These are phyloP conservation scores for Fabriciana adippe DNA, from an alignment of 2,888 invertebrate species.

Conservation along the genomic window DNA sequence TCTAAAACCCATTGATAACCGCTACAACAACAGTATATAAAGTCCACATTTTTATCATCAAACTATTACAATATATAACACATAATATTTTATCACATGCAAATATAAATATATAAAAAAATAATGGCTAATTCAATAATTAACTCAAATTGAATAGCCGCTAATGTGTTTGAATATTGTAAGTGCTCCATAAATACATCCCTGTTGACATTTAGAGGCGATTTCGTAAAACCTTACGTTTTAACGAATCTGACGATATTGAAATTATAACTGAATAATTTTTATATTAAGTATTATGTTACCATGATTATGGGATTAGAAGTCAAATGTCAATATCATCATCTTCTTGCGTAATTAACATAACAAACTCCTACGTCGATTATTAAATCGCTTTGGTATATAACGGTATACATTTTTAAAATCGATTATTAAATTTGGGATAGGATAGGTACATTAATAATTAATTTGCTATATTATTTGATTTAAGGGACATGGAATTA, in stretches of 20 bases:
- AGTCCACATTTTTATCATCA: too few species aligned
- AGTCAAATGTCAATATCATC: constrained; percentile 16
- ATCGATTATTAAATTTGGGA: not conserved
- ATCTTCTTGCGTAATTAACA: constrained; percentile 13
- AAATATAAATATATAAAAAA: not conserved
- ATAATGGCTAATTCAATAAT: constrained; percentile 24
- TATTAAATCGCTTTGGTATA: not conserved
- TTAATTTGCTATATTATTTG: too few species aligned
- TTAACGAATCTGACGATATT: constrained; percentile 13
- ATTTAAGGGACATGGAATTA: too few species aligned
- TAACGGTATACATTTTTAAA: not conserved
- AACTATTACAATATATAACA: too few species aligned
- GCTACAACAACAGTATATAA: too few species aligned
- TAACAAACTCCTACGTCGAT: constrained; percentile 1
- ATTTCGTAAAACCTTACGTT: constrained; percentile 13
- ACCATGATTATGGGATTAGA: constrained; percentile 5
- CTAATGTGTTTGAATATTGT: constrained; percentile 12
- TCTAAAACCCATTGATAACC: too few species aligned
- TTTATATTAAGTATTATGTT: constrained; percentile 20
- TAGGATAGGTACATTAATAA: too few species aligned
- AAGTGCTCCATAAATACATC: constrained; percentile 14
- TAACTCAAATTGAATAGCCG: constrained; percentile 6
- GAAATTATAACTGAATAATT: constrained; percentile 16
- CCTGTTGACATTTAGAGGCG: constrained; percentile 1
- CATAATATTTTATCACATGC: too few species aligned